A percentile compares a stretch with the other conserved stretches of the same genome.
phyloP scores from a whole-genome alignment of 1,140 invertebrate genomes.

The Scaptodrosophila lebanonensis region DNA sequence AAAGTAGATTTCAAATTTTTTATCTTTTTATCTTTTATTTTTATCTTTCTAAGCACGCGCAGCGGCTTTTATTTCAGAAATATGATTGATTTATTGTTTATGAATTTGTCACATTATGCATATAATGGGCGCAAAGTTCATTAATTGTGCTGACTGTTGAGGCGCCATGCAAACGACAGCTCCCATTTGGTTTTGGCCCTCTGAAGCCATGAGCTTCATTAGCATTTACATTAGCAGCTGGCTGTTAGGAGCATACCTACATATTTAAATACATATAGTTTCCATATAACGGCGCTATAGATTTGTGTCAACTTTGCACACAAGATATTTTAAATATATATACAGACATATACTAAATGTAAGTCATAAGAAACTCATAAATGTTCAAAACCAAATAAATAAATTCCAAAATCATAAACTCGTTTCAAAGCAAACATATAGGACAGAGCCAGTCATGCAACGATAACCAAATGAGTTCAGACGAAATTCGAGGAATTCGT shows the following conservation, averaged over 20 bases:
- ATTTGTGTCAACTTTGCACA: conserved; percentile 2
- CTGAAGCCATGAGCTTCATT: no score
- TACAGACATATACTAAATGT: no score
- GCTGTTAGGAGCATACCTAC: no score
- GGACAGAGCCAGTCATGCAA: no score
- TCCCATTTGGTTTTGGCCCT: no score
- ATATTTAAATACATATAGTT: no score
- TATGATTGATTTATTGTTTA: conserved; percentile 7
- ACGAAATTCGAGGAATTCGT: conserved; percentile 56
- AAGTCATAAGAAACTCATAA: no score
- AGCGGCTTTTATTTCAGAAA: no score
- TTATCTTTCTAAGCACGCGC: no score
- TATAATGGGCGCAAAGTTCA: conserved; percentile 39
- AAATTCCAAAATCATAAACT: conserved; percentile 43
- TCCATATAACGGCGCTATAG: not conserved
- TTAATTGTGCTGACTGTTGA: conserved; percentile 14
- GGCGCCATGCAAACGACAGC: conserved; percentile 12
- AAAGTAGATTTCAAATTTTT: no score
- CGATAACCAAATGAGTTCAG: conserved; percentile 47
- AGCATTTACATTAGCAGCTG: conserved; percentile 47
- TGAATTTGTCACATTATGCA: conserved; percentile 10
- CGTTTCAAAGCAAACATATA: conserved; percentile 34
- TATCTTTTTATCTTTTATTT: no score
- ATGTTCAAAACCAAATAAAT: not conserved
- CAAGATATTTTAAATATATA: not conserved